Conservation (phyloP, 2,888 invertebrate genomes). For the Archips crataeganus region DNA sequence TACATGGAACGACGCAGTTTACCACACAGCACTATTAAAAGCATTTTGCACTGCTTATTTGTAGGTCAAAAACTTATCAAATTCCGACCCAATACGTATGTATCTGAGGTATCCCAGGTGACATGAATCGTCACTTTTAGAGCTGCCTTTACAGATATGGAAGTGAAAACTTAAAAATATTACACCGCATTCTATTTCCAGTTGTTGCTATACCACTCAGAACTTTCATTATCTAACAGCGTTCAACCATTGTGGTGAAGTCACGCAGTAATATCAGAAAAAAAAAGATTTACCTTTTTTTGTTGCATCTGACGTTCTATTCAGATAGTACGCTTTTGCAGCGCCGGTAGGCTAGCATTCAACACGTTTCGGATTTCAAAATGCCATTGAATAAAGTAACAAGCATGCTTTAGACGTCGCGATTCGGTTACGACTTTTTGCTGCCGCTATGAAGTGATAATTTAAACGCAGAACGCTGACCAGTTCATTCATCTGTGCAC, state of each 20-base stretch:
- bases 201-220: not conserved
- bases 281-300: conserved; percentile 29
- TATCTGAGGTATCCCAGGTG: too few relatives aligned
- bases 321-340: conserved; percentile 52
- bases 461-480: too few relatives aligned
- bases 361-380: conserved; percentile 52
- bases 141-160: too few relatives aligned
- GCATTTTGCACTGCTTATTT: too few relatives aligned
- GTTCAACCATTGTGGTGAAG: conserved; percentile 28
- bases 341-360: conserved; percentile 57
- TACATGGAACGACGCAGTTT: too few relatives aligned
- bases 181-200: not conserved
- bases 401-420: conserved; percentile 41
- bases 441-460: too few relatives aligned
- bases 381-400: conserved; percentile 56
- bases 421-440: not conserved
- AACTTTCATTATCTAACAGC: conserved; percentile 8
- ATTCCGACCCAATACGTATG: too few relatives aligned
- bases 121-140: too few relatives aligned
- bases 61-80: too few relatives aligned
- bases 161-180: not conserved
- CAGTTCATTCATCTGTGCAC: too few relatives aligned
- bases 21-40: too few relatives aligned
- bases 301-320: conserved; percentile 52
- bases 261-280: conserved; percentile 36